Percentiles rank a stretch among this genome's conserved stretches.
phyloP scores from a whole-genome alignment of 2,113 vertebrate genomes.

The Grus americana region DNA sequence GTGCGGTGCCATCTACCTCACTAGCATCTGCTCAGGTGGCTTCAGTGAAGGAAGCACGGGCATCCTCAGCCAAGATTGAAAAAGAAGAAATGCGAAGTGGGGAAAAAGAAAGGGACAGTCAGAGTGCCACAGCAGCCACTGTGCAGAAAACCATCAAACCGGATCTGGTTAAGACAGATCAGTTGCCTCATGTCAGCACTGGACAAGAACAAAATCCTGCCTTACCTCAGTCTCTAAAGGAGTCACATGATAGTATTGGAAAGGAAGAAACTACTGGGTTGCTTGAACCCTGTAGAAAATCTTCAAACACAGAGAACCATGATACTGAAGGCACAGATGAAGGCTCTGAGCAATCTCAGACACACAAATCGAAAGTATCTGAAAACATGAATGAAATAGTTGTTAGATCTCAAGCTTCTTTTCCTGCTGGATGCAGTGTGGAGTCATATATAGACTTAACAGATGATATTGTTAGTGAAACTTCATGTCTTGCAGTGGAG shows the following conservation, averaged over 20 bases:
- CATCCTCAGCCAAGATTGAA: background rate
- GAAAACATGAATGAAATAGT: conserved; percentile 12
- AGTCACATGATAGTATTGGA: background rate
- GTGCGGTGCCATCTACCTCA: conserved; percentile 66
- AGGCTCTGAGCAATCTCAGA: conserved; percentile 51
- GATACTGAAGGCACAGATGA: background rate
- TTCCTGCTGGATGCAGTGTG: background rate
- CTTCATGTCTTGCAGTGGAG: background rate
- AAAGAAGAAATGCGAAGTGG: conserved; percentile 18
- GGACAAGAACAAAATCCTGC: conserved; percentile 42
- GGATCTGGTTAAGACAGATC: background rate
- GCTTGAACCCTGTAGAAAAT: conserved; percentile 39
- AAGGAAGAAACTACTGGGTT: background rate
- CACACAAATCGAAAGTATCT: conserved; percentile 11
- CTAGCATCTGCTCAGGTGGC: conserved; percentile 22
- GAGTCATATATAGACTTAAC: conserved; percentile 54
- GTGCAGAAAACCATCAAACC: background rate
- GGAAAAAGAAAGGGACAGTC: conserved; percentile 22
- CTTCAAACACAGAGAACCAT: background rate
- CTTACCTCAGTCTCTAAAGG: conserved; percentile 57
- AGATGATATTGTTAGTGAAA: conserved; percentile 41
- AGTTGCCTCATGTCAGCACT: background rate
- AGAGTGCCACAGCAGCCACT: background rate
- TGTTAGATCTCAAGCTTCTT: background rate
- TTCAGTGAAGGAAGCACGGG: background rate